These are phyloP conservation scores for Beroe forskalii DNA, from an alignment of 37 sponge, comb jelly and placozoan genomes.

Conservation along the genomic window DNA sequence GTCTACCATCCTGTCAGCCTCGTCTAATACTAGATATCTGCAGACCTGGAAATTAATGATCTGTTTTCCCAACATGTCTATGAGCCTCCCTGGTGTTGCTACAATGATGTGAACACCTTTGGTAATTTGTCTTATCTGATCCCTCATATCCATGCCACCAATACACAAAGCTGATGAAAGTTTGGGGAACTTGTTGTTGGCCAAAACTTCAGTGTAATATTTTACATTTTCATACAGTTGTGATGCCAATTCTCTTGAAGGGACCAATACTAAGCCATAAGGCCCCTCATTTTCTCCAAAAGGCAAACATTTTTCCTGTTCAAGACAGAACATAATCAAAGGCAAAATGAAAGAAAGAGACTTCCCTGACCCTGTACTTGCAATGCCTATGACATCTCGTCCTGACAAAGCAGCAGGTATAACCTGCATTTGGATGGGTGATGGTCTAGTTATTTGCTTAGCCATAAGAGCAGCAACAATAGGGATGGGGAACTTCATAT, in stretches of 20 bases:
- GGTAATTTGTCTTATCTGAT: conserved; percentile 77
- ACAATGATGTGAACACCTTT: conserved; percentile 93
- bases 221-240: conserved; percentile 86
- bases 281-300: conserved; percentile 91
- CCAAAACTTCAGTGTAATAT: conserved; percentile 69
- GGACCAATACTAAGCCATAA: conserved; percentile 94
- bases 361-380: conserved; percentile 99
- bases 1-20: conserved; percentile 98
- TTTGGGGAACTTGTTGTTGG: conserved; percentile 70
- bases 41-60: conserved; percentile 88
- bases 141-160: conserved; percentile 86
- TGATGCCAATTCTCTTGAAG: conserved; percentile 92
- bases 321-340: conserved; percentile 92
- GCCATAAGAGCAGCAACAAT: conserved; percentile 78
- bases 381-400: conserved; percentile 97
- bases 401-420: conserved; percentile 84
- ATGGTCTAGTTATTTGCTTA: conserved; percentile 91
- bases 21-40: conserved; percentile 92
- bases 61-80: conserved; percentile 93
- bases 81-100: conserved; percentile 96
- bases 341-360: conserved; percentile 93
- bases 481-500: conserved; percentile 93
- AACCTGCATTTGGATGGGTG: conserved; percentile 98
- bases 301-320: conserved; percentile 92
- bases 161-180: conserved; percentile 80